These are phyloP conservation scores for Drosophila paulistorum DNA, from an alignment of 1,140 invertebrate genomes.

Conservation along the genomic window DNA sequence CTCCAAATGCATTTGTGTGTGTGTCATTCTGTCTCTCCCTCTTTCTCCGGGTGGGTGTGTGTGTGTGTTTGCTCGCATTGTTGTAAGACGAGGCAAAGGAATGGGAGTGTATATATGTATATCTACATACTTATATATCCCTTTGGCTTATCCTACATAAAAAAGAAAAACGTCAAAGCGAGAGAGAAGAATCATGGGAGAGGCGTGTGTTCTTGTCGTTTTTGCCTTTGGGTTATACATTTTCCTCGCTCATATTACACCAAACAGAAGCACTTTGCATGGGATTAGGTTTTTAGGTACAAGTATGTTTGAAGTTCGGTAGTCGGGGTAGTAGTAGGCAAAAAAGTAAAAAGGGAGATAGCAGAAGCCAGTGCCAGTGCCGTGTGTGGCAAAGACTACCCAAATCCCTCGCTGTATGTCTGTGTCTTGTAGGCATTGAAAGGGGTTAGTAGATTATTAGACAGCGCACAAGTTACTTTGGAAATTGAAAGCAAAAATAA, in stretches of 20 bases:
- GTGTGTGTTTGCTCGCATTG: conserved; percentile 19
- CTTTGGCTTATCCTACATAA: conserved; percentile 21
- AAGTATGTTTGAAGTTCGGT: conserved; percentile 18
- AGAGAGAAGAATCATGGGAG: conserved; percentile 1
- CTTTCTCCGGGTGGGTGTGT: not conserved
- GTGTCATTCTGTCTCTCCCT: conserved; percentile 5
- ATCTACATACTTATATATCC: conserved; percentile 7
- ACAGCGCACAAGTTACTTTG: conserved; percentile 15
- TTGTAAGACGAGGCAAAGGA: conserved; percentile 21
- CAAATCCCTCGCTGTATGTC: not conserved
- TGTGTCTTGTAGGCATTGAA: conserved; percentile 16
- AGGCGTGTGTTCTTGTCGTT: conserved; percentile 10
- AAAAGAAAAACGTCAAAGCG: not conserved
- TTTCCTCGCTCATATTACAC: conserved; percentile 23
- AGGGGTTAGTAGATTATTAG: conserved; percentile 23
- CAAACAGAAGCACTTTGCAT: conserved; percentile 25
- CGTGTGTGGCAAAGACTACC: not conserved
- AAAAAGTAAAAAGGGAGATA: not conserved
- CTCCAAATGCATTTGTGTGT: conserved; percentile 18
- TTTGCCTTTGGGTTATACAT: conserved; percentile 23
- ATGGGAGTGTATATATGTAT: not conserved
- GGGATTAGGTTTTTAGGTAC: conserved; percentile 25
- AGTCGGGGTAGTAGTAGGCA: not conserved
- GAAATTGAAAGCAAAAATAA: conserved; percentile 11
- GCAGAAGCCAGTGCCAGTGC: not conserved